Evolutionary conservation across 2,113 vertebrate species (phyloP), one percentile per base, ranked within the genome.

Genomic region (Pelodiscus sinensis): DNA sequence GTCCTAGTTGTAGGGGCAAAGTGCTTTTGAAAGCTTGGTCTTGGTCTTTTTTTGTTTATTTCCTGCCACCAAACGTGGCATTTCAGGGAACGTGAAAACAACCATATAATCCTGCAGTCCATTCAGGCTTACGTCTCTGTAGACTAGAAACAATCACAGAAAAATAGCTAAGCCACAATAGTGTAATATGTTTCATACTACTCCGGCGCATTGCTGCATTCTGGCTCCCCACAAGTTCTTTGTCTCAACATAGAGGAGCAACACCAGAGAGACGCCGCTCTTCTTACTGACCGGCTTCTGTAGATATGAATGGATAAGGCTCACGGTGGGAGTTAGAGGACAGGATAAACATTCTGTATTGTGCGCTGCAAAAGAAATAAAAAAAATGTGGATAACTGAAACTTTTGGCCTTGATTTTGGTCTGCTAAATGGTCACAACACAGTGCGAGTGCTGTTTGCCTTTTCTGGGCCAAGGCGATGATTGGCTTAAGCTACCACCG

Each of bases 141-240:
- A 16, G 62, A 65, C 62, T 31, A 29, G 29, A 65, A 18, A 29
- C 16, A 15, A 65, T 65, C n/a, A 54, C 58, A 31, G 18, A 54
- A 80, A 54, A 29, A 52, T 8, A 80, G 31, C 52, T 31, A 52
- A 25, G 38, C 29, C 18, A 29, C 79, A 80, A 10, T 22, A 44
- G 6, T 62, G 15, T 0, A 19, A 0, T 35, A 71, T 56, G n/a
- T 0, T 2, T 0, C 0, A 1, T 2, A 12, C 16, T n/a, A 55
- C 3, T 14, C 44, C 25, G 55, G 2, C 38, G 50, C n/a, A 79
- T 2, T 5, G 38, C 75, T 50, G 0, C 0, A 0, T 19, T 27
- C 57, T 0, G 0, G 1, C 52, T 29, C 18, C 25, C n/a, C 50
- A 1, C 0, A 44, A 54, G 38, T 38, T 22, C 89, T 60, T 6